Percentiles rank a stretch among this genome's conserved stretches.
Conservation (phyloP, 2,797 vertebrate species). For the Enteromius afrohamiltoni region DNA sequence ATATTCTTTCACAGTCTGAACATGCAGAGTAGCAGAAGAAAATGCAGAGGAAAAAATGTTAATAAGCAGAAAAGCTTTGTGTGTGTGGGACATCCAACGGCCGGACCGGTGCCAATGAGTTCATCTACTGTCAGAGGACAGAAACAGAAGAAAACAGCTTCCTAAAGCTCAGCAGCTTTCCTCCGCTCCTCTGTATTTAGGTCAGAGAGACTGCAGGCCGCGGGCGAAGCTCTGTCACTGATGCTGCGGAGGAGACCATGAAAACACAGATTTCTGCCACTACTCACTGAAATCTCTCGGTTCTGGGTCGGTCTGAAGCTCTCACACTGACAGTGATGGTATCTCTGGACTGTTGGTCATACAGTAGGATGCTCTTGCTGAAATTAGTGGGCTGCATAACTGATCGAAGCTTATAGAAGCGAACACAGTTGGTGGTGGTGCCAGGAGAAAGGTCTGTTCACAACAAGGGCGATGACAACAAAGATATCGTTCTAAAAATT, state of each 20-base stretch:
- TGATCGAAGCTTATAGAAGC: not conserved
- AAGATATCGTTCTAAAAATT: too few relatives aligned
- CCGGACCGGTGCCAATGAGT: constrained; percentile 2
- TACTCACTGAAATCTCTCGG: not conserved
- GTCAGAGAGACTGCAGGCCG: constrained; percentile 74
- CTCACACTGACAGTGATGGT: not conserved
- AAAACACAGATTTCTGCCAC: constrained; percentile 9
- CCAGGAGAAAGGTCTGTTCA: not conserved
- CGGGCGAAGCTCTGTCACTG: constrained; percentile 64
- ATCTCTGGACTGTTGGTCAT: not conserved
- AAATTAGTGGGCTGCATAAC: not conserved
- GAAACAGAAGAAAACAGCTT: constrained; percentile 17
- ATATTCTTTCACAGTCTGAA: not conserved
- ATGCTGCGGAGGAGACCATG: constrained; percentile 43
- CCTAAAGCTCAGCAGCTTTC: constrained; percentile 7
- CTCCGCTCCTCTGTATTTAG: constrained; percentile 70
- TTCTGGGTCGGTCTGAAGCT: too few relatives aligned
- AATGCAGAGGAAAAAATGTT: not conserved
- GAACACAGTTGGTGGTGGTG: not conserved
- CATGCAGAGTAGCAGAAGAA: not conserved
- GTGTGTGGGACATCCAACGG: constrained; percentile 6
- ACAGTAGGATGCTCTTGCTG: too few relatives aligned
- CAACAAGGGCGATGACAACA: too few relatives aligned
- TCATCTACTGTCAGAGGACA: constrained; percentile 34
- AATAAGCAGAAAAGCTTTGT: constrained; percentile 16